Conservation (phyloP, 2,113 vertebrate species). For the Misgurnus anguillicaudatus region DNA sequence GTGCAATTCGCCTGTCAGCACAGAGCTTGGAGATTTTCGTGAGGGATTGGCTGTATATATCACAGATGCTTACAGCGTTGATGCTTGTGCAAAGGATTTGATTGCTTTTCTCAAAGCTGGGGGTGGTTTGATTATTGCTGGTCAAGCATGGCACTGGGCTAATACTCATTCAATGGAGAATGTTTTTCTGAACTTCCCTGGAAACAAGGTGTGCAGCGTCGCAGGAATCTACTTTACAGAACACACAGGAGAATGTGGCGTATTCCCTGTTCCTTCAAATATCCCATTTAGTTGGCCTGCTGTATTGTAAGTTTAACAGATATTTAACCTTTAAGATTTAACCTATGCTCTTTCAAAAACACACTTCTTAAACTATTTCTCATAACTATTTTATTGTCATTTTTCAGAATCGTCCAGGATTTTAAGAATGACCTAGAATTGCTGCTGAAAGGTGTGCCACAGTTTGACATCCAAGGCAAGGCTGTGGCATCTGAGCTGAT, state of each 20-base stretch:
- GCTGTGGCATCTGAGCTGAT: conserved; percentile 66
- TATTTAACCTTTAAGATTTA: neutral
- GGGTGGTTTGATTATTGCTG: conserved; percentile 85
- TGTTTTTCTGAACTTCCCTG: conserved; percentile 77
- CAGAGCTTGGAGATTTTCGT: conserved; percentile 63
- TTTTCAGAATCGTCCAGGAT: conserved; percentile 67
- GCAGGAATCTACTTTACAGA: conserved; percentile 86
- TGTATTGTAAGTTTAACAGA: conserved; percentile 76
- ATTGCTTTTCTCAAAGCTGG: conserved; percentile 80
- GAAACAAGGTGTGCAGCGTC: conserved; percentile 84
- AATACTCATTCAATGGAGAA: conserved; percentile 70
- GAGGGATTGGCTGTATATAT: conserved; percentile 73
- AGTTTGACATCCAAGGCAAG: conserved; percentile 64
- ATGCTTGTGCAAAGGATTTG: conserved; percentile 61
- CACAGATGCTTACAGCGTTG: conserved; percentile 74
- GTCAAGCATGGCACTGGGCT: conserved; percentile 85
- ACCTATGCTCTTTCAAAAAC: neutral
- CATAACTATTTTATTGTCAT: neutral
- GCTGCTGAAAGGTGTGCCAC: conserved; percentile 67
- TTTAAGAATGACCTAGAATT: conserved; percentile 72
- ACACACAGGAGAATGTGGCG: conserved; percentile 62
- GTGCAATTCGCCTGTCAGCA: conserved; percentile 51
- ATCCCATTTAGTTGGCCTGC: conserved; percentile 81
- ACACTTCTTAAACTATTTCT: neutral
- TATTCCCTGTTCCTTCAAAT: conserved; percentile 74